These are phyloP conservation scores for Salvator merianae DNA, from an alignment of 2,113 vertebrate species.

Conservation along the genomic window DNA sequence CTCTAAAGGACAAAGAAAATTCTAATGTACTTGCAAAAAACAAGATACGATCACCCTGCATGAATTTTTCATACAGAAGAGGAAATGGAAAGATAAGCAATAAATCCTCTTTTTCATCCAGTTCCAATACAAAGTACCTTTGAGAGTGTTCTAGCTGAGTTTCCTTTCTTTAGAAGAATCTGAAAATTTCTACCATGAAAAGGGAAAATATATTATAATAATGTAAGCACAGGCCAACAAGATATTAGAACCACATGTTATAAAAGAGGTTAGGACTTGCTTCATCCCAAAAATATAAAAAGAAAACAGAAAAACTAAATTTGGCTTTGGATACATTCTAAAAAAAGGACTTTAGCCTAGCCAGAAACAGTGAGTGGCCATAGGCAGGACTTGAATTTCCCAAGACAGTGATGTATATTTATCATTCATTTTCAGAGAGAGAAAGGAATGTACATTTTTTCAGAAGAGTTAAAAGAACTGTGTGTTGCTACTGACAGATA, in stretches of 20 bases:
- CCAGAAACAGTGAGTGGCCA: background rate
- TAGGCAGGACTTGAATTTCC: background rate
- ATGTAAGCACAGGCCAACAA: background rate
- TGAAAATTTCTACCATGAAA: background rate
- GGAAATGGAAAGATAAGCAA: background rate
- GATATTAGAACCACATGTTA: conserved; percentile 17
- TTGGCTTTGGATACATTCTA: background rate
- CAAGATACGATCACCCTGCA: background rate
- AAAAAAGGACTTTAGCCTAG: background rate
- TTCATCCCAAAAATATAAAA: background rate
- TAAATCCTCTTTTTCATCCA: background rate
- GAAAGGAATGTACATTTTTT: background rate
- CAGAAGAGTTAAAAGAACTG: background rate
- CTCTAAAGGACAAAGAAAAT: background rate
- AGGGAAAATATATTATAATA: background rate
- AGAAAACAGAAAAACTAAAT: background rate
- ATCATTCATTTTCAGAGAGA: background rate
- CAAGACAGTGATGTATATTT: background rate
- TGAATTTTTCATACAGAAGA: background rate
- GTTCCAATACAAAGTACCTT: background rate
- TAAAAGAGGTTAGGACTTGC: background rate
- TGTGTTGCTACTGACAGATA: background rate
- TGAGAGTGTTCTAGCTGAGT: background rate
- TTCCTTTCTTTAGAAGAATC: background rate
- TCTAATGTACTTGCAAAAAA: background rate